Evolutionary conservation across 2,113 vertebrate genomes (phyloP).

Genomic region (Atherinomorus stipes): DNA sequence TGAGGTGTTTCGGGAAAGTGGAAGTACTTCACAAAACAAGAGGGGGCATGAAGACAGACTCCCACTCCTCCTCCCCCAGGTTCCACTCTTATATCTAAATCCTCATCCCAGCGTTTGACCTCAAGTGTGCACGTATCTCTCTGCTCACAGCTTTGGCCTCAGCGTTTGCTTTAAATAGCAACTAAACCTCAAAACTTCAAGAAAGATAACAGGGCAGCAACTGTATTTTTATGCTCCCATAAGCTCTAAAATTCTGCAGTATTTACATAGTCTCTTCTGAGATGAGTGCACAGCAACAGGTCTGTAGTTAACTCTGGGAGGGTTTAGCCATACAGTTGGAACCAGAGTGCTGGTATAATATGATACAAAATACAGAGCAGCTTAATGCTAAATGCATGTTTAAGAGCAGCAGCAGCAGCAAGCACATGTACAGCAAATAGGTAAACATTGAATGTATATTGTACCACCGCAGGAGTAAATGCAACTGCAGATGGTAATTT

Average conservation of each 20-base stretch:
- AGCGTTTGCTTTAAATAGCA: constrained; percentile 11
- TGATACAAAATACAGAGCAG: constrained; percentile 24
- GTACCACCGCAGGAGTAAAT: not conserved
- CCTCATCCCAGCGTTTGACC: constrained; percentile 37
- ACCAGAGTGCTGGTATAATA: constrained; percentile 28
- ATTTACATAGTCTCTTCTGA: constrained; percentile 41
- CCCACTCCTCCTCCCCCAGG: constrained; percentile 71
- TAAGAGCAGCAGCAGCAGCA: constrained; percentile 73
- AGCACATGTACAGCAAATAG: constrained; percentile 63
- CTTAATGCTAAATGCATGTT: constrained; percentile 51
- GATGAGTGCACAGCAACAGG: constrained; percentile 54
- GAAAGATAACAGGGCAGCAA: constrained; percentile 11
- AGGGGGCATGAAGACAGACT: constrained; percentile 41
- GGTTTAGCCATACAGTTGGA: constrained; percentile 46
- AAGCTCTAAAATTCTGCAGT: constrained; percentile 18
- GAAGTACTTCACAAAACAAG: constrained; percentile 56
- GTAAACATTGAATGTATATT: constrained; percentile 14
- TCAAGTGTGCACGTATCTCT: constrained; percentile 49
- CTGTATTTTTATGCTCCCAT: constrained; percentile 43
- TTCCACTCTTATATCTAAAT: constrained; percentile 41
- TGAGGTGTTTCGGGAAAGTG: constrained; percentile 57
- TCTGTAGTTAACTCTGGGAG: constrained; percentile 38
- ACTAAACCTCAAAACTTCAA: not conserved
- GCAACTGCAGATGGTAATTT: not conserved
- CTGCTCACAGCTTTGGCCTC: constrained; percentile 11